A percentile compares a stretch with the other conserved stretches of the same genome.
These are phyloP conservation scores for Dendrocincla fuliginosa DNA, from an alignment of 2,797 vertebrate species.

Conservation along the genomic window DNA sequence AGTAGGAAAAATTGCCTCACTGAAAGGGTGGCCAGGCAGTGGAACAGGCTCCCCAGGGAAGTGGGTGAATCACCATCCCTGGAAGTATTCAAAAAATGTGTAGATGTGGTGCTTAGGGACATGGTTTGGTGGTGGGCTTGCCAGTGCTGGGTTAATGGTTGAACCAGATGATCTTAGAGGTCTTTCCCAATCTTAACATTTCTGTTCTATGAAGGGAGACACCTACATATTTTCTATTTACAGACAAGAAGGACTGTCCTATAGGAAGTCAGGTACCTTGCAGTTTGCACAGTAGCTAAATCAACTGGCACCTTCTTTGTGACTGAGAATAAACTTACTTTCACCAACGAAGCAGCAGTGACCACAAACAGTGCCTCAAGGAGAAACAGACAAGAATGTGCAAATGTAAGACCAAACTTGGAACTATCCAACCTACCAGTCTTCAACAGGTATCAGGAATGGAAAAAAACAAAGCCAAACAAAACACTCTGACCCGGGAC, in stretches of 20 bases:
- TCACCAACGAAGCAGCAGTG: not conserved
- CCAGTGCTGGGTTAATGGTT: not conserved
- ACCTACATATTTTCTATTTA: not conserved
- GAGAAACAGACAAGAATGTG: not conserved
- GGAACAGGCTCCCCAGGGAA: not conserved
- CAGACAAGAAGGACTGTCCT: too few species aligned
- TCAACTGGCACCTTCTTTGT: not conserved
- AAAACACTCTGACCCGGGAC: not conserved
- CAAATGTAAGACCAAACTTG: not conserved
- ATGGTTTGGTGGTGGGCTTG: not conserved
- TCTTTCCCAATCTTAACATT: not conserved
- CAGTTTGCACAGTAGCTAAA: not conserved
- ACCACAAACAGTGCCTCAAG: not conserved
- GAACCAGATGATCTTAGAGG: not conserved
- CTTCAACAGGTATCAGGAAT: not conserved
- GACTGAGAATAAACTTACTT: not conserved
- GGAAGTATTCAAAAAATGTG: not conserved
- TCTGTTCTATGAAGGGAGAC: not conserved
- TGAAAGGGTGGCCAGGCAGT: not conserved
- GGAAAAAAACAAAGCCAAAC: not conserved
- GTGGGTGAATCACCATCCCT: not conserved
- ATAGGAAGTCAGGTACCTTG: not conserved
- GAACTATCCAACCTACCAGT: not conserved
- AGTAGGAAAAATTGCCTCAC: not conserved
- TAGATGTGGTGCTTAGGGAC: not conserved